Percentiles rank a stretch among this genome's conserved stretches.
Evolutionary conservation across 2,888 invertebrate genomes (phyloP).

Genomic region (Octonoba sinensis): DNA sequence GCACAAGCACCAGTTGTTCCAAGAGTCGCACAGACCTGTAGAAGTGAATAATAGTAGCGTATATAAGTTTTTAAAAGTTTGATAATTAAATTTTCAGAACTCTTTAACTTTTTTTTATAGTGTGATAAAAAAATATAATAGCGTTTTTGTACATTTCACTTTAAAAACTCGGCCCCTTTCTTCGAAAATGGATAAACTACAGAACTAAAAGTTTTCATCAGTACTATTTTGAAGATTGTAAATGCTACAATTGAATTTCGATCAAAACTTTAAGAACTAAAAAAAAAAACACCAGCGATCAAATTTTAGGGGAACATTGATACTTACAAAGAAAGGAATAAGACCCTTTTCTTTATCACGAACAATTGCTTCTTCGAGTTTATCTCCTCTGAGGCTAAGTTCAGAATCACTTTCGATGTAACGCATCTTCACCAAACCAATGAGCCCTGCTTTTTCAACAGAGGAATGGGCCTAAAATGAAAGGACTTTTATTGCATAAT

Average conservation of each 20-base stretch:
- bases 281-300: too few species aligned
- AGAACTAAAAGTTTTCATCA: too few species aligned
- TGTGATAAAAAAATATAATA: too few species aligned
- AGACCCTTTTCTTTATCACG: slow-evolving; percentile 86
- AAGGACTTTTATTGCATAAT: background rate
- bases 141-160: too few species aligned
- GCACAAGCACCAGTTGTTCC: slow-evolving; percentile 98
- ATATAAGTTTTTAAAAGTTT: background rate
- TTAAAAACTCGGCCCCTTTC: too few species aligned
- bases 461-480: slow-evolving; percentile 85
- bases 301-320: background rate
- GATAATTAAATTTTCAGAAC: too few species aligned
- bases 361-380: slow-evolving; percentile 83
- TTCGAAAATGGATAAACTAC: too few species aligned
- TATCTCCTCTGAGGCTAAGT: slow-evolving; percentile 85
- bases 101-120: too few species aligned
- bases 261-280: too few species aligned
- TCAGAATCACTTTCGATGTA: slow-evolving; percentile 91
- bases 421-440: slow-evolving; percentile 91
- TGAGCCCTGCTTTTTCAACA: slow-evolving; percentile 94
- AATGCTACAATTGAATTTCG: too few species aligned
- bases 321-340: slow-evolving; percentile 91
- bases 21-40: slow-evolving; percentile 90
- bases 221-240: too few species aligned
- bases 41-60: background rate